Base-by-base conservation (phyloP, 2,797 vertebrate genomes). In the Neosalanx taihuensis region DNA sequence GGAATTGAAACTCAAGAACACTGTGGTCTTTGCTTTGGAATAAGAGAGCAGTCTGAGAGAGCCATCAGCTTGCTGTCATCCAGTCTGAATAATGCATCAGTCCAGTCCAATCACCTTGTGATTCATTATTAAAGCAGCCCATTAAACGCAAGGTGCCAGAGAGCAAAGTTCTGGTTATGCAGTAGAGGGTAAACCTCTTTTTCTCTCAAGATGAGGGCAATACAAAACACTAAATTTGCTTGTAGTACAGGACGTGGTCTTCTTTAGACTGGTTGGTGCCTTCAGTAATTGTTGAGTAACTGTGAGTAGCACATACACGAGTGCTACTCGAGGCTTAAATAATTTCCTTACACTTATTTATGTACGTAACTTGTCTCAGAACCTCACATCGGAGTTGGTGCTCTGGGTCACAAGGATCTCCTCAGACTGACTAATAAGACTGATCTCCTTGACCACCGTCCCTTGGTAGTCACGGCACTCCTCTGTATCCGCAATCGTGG, bases 121-220 rank as follows among this genome's bases (percentile, higher is more conserved):
- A 90, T 90, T 77, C 84, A 91, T 90, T 91, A 91, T 91, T 91
- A 84, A 61, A 84, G 84, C 74, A 75, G 79, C 79, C 83, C 75
- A 74, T 72, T 20, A 69, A 78, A 68, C 67, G 4, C 82, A 69
- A 74, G 84, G 75, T 80, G 46, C 67, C 72, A 33, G 26, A 20
- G 20, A 56, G 33, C 69, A 67, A 37, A 69, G 29, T 65, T 60
- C 41, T 57, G 71, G 78, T 5, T 30, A 31, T 63, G 35, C 35
- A 37, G 35, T 37, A 15, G 31, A 33, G 29, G 6, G 30, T 33
- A 30, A 30, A 63, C 61, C 15, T 61, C 10, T 29, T 4, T 29
- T 13, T 30, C 53, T 57, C 53, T 17, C 20, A 57, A 57, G 51
- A 53, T 13, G 51, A 18, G 12, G 13, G 12, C 10, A 56, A 56